Evolutionary conservation across 92 coral and sea anemone species (phyloP).

Genomic region (Micromussa lordhowensis): DNA sequence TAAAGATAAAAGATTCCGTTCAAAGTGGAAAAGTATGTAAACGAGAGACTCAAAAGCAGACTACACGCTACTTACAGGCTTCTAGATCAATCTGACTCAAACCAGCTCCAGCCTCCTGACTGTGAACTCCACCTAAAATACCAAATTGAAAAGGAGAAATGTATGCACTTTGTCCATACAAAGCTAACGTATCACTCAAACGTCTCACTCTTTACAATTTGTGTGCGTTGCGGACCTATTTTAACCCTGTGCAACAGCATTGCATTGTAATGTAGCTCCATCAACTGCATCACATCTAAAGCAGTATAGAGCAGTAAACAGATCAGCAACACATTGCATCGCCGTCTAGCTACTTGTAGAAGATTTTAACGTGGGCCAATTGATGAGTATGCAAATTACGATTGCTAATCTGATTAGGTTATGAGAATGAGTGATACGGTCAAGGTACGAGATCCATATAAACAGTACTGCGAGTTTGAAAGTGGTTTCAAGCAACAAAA

Average conservation of each 20-base stretch:
- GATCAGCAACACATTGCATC: neutral
- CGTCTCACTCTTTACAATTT: neutral
- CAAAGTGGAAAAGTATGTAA: neutral
- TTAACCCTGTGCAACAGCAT: neutral
- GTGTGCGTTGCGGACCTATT: neutral
- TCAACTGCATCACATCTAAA: too few species aligned
- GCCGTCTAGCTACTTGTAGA: neutral
- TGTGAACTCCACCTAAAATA: conserved; percentile 37
- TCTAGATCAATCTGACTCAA: conserved; percentile 94
- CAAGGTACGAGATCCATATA: neutral
- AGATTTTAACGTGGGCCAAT: too few species aligned
- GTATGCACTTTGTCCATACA: neutral
- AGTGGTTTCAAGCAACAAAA: neutral
- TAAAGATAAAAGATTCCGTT: conserved; percentile 16
- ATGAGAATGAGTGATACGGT: neutral
- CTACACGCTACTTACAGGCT: conserved; percentile 64
- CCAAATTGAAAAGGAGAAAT: neutral
- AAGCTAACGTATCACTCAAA: neutral
- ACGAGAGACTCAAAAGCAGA: neutral
- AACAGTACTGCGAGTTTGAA: neutral
- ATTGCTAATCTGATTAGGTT: neutral
- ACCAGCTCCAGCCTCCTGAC: conserved; percentile 86
- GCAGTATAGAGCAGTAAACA: too few species aligned
- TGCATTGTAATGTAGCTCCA: too few species aligned
- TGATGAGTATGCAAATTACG: neutral